Evolutionary conservation across 2,888 invertebrate genomes (phyloP).

Genomic region (Mystacides longicornis): DNA sequence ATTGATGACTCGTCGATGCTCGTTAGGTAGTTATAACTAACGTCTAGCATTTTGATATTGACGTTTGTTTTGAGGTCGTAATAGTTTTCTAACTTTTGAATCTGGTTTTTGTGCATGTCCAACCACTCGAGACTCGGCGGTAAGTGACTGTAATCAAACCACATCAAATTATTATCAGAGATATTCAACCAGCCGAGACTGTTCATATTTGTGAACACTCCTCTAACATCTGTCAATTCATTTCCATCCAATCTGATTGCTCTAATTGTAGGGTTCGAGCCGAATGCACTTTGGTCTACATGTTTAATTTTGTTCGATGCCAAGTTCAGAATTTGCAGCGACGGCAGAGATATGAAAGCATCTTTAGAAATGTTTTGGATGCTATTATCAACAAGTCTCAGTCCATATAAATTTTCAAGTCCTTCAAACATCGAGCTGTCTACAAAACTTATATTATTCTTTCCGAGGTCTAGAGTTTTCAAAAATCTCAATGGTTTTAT

Average conservation of each 20-base stretch:
- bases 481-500: slow-evolving; percentile 62
- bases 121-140: slow-evolving; percentile 71
- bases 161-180: slow-evolving; percentile 67
- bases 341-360: slow-evolving; percentile 62
- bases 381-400: slow-evolving; percentile 74
- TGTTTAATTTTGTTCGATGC: slow-evolving; percentile 71
- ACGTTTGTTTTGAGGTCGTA: slow-evolving; percentile 57
- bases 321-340: slow-evolving; percentile 70
- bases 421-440: slow-evolving; percentile 66
- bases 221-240: slow-evolving; percentile 68
- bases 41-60: slow-evolving; percentile 69
- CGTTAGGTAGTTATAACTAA: slow-evolving; percentile 63
- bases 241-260: slow-evolving; percentile 74
- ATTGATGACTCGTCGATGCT: slow-evolving; percentile 61
- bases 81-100: slow-evolving; percentile 66
- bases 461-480: slow-evolving; percentile 72
- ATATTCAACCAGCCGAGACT: slow-evolving; percentile 75
- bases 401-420: slow-evolving; percentile 63
- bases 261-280: slow-evolving; percentile 63
- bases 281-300: slow-evolving; percentile 72
- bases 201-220: slow-evolving; percentile 66
- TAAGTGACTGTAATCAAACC: slow-evolving; percentile 76
- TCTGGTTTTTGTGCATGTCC: slow-evolving; percentile 74
- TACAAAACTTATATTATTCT: slow-evolving; percentile 69
- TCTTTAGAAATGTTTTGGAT: slow-evolving; percentile 68